These are phyloP conservation scores for Rapana venosa DNA, from an alignment of 2,888 invertebrate species.

Conservation along the genomic window DNA sequence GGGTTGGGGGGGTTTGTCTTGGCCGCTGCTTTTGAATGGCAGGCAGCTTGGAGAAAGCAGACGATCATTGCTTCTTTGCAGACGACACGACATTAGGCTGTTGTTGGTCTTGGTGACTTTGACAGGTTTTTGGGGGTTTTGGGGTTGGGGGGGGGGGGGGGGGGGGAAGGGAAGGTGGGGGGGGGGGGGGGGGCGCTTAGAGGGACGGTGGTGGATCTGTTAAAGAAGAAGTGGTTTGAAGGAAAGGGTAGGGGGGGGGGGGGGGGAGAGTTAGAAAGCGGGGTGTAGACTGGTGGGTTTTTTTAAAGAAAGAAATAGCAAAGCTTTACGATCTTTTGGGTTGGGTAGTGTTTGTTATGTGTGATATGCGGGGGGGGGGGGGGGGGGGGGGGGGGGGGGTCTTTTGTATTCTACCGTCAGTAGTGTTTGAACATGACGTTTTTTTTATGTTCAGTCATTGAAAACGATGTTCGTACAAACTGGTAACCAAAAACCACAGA, in stretches of 20 bases:
- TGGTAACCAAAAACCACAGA: too few species aligned
- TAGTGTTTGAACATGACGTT: too few species aligned
- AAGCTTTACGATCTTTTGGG: too few species aligned
- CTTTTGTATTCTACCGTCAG: too few species aligned
- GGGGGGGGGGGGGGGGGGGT: too few species aligned
- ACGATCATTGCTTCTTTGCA: not conserved
- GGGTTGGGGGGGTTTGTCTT: too few species aligned
- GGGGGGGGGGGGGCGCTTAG: not conserved
- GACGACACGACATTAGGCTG: not conserved
- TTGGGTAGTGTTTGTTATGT: too few species aligned
- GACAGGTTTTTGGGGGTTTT: not conserved
- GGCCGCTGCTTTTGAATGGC: not conserved
- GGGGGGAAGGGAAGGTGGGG: not conserved
- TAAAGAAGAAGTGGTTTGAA: not conserved
- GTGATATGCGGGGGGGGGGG: too few species aligned
- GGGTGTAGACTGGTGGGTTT: not conserved
- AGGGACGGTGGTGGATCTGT: not conserved
- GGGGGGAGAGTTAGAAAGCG: not conserved
- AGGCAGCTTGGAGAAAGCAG: not conserved
- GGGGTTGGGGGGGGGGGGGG: not conserved
- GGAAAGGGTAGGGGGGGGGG: not conserved
- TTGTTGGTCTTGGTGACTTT: constrained; percentile 15
- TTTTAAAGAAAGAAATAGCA: too few species aligned
- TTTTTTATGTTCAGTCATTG: too few species aligned
- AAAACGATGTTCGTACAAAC: too few species aligned